These are phyloP conservation scores for Lycocorax pyrrhopterus DNA, from an alignment of 2,113 vertebrate genomes.

Conservation along the genomic window DNA sequence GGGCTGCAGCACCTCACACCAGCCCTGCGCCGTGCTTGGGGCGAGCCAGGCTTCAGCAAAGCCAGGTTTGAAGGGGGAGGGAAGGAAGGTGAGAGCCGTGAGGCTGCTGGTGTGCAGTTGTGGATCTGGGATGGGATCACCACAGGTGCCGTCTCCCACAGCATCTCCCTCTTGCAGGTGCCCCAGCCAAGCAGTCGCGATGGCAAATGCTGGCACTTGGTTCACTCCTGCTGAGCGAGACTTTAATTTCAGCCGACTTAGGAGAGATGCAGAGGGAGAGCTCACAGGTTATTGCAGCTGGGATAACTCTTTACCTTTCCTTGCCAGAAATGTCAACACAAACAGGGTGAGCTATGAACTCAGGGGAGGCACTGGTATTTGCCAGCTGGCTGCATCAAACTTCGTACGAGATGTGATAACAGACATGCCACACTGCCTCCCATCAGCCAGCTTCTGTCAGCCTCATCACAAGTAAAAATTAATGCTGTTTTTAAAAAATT, in stretches of 20 bases:
- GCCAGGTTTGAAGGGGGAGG: neutral
- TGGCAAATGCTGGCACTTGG: neutral
- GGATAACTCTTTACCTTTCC: conserved; percentile 42
- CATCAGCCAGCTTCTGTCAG: neutral
- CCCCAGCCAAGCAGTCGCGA: neutral
- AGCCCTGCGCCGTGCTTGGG: neutral
- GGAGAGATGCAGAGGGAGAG: neutral
- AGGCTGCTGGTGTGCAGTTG: neutral
- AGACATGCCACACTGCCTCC: neutral
- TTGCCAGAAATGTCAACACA: conserved; percentile 41
- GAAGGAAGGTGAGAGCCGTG: neutral
- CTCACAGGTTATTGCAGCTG: conserved; percentile 21
- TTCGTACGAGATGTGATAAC: neutral
- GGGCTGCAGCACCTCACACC: neutral
- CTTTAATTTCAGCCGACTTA: neutral
- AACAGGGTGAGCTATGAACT: conserved; percentile 25
- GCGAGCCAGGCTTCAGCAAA: neutral
- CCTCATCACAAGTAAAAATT: neutral
- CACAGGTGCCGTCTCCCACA: neutral
- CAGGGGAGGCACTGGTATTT: neutral
- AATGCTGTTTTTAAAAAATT: neutral
- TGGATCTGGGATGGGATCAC: neutral
- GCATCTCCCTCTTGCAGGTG: neutral
- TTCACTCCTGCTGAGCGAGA: neutral
- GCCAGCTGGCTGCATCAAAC: conserved; percentile 35